A percentile compares a stretch with the other conserved stretches of the same genome.
These are phyloP conservation scores for Catocala sponsa DNA, from an alignment of 2,888 invertebrate species.

Conservation along the genomic window DNA sequence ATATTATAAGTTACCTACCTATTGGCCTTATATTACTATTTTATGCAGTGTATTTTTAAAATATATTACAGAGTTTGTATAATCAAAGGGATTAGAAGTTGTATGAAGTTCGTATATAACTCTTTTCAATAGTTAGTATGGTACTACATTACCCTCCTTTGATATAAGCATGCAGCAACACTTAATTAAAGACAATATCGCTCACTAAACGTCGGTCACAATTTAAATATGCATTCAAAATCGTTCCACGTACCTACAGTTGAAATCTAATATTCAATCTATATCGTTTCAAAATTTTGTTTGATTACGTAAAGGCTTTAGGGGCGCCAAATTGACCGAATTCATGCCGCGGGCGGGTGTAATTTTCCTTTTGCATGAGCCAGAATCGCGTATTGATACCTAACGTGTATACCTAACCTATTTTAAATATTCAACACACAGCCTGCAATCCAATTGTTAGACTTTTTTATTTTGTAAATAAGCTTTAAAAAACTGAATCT, in stretches of 20 bases:
- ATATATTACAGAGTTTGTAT: no score
- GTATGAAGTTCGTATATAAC: no score
- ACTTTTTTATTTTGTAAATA: slow-evolving; percentile 29
- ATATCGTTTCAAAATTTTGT: slow-evolving; percentile 52
- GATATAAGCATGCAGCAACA: no score
- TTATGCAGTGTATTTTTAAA: no score
- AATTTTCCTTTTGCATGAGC: slow-evolving; percentile 47
- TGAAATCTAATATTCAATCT: slow-evolving; percentile 46
- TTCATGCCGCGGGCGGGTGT: slow-evolving; percentile 42
- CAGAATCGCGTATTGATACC: slow-evolving; percentile 44
- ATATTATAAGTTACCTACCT: no score
- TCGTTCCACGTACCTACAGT: slow-evolving; percentile 26
- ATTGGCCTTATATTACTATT: no score
- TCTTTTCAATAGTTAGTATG: no score
- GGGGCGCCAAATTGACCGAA: slow-evolving; percentile 50
- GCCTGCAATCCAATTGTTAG: slow-evolving; percentile 35
- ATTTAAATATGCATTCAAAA: slow-evolving; percentile 10
- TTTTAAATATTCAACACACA: slow-evolving; percentile 51
- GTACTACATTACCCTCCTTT: no score
- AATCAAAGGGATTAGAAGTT: no score
- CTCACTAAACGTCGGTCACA: no score
- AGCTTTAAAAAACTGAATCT: slow-evolving; percentile 1
- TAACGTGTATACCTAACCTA: slow-evolving; percentile 41
- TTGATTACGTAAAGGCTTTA: slow-evolving; percentile 50
- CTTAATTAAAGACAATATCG: no score